Conservation (phyloP, 1,140 invertebrate genomes). For the Drosophila leontia region DNA sequence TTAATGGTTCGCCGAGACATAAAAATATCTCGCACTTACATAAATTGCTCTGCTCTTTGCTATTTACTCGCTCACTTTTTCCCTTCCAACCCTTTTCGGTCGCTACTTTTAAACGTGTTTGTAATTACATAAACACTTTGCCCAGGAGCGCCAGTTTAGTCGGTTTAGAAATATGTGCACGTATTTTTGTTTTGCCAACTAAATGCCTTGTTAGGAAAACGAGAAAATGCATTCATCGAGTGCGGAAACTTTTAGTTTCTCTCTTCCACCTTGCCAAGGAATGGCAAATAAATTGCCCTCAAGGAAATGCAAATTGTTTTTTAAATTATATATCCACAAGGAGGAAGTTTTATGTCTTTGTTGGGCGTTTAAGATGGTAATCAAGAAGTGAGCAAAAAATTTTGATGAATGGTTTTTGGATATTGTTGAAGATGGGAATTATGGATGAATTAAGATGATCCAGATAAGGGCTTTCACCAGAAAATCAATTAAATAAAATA, state of each 20-base stretch:
- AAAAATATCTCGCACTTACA: constrained; percentile 61
- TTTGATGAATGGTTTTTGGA: constrained; percentile 3
- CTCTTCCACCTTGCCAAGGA: not conserved
- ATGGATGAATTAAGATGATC: not conserved
- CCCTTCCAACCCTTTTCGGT: constrained; percentile 5
- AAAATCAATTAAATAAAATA: not conserved
- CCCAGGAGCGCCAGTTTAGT: constrained; percentile 2
- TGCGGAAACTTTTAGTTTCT: constrained; percentile 45
- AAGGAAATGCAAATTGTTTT: constrained; percentile 47
- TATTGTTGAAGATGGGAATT: not conserved
- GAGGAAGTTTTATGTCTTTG: constrained; percentile 40
- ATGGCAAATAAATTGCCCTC: constrained; percentile 38
- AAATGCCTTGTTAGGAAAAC: constrained; percentile 38
- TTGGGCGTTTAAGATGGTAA: constrained; percentile 23
- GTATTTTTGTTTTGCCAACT: constrained; percentile 50
- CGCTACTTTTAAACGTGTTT: constrained; percentile 24
- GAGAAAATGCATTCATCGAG: constrained; percentile 26
- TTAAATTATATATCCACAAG: constrained; percentile 40
- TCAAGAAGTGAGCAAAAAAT: constrained; percentile 21
- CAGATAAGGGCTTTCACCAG: not conserved
- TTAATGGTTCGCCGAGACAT: constrained; percentile 56
- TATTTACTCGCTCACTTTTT: constrained; percentile 42
- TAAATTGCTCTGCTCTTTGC: constrained; percentile 54
- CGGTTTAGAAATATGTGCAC: constrained; percentile 34
- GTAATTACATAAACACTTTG: constrained; percentile 62